Percentiles rank a stretch among this genome's conserved stretches.
Conservation (phyloP, 2,797 vertebrate species). For the Danionella dracula region DNA sequence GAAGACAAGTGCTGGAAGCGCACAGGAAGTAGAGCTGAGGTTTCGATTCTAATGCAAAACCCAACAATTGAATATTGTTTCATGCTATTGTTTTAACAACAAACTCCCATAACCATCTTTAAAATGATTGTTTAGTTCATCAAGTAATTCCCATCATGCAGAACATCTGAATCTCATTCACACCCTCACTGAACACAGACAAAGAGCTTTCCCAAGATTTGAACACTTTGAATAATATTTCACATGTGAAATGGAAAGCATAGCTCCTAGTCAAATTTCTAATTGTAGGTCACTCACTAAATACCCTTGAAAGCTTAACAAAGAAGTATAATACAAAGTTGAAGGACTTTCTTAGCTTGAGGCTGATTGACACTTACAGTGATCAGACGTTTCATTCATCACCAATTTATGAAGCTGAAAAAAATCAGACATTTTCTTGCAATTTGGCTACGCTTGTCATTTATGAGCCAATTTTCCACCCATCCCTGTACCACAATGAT, state of each 20-base stretch:
- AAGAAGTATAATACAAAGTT: not conserved
- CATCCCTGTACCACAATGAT: not conserved
- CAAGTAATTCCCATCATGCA: too few species aligned
- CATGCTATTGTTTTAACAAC: too few species aligned
- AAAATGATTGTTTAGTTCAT: too few species aligned
- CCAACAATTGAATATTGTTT: too few species aligned
- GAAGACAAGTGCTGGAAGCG: not conserved
- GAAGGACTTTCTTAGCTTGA: not conserved
- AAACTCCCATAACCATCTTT: too few species aligned
- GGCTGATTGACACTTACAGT: not conserved
- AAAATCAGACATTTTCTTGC: not conserved
- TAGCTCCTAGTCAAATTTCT: not conserved
- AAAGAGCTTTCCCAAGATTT: too few species aligned
- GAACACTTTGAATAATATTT: too few species aligned
- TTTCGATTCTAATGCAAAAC: too few species aligned
- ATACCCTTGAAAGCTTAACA: not conserved
- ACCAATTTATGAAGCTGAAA: not conserved
- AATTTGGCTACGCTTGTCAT: constrained; percentile 10
- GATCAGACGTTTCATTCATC: not conserved
- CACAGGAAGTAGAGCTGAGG: not conserved
- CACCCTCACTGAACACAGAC: too few species aligned
- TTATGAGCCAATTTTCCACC: too few species aligned
- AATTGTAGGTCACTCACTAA: not conserved
- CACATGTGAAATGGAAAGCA: too few species aligned
- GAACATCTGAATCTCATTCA: too few species aligned